Evolutionary conservation across 2,113 vertebrate genomes (phyloP), one percentile per base, ranked within the genome.

Genomic region (Anoura caudifer): DNA sequence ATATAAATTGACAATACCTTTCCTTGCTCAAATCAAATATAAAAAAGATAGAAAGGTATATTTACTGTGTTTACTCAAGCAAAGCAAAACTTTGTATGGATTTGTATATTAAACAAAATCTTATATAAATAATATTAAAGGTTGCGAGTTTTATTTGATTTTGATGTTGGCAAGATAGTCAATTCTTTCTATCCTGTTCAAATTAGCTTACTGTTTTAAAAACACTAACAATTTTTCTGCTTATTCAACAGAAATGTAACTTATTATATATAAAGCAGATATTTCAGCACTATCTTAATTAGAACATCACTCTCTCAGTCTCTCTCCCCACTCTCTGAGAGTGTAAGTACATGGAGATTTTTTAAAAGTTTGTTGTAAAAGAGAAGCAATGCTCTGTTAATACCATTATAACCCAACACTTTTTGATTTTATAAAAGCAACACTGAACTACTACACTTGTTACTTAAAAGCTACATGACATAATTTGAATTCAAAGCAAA

Each of bases 401-500:
- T 97, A 98, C 96, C 94, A 97, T 95, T 95, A 98, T 75, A 98
- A 95, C 93, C 92, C 96, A 98, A 98, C 63, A 87, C 72, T 94
- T 95, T 88, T 94, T 89, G 97, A 92, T 69, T 87, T 84, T 82
- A 52, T 87, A 38, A 95, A 98, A 97, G 81, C 97, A 98, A 97
- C 85, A 26, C 4, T 83, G 83, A 96, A 85, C 91, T 96, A 95
- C 95, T 97, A 97, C 94, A 91, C 98, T 98, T 98, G 93, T 96
- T 97, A 98, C 98, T 97, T 95, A 97, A 98, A 97, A 97, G 70
- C 5, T 94, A 14, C 33, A 88, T 77, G 84, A 95, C 94, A 97
- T 96, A 96, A 97, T 98, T 97, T 98, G 94, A 98, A 97, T 96
- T 98, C 80, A 96, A 97, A 96, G 77, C 54, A 98, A 98, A 97